Conservation (phyloP, 2,888 invertebrate species). For the Glyphotaelius pellucidus region DNA sequence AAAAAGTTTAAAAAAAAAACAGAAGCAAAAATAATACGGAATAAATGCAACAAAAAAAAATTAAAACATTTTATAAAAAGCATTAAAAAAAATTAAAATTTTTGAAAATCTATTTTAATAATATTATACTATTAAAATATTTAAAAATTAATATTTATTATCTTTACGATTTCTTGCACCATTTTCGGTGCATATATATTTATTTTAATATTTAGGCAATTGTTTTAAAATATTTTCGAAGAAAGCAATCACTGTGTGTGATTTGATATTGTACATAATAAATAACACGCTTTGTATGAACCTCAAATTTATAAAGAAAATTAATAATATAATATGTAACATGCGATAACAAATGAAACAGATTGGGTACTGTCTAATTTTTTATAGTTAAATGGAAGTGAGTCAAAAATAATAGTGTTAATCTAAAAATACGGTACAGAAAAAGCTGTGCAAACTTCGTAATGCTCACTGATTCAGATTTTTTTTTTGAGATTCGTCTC, state of each 20-base stretch:
- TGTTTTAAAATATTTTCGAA: neutral
- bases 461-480: too few species aligned
- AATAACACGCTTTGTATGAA: neutral
- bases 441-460: too few species aligned
- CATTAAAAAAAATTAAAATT: neutral
- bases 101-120: neutral
- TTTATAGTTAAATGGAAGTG: too few species aligned
- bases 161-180: neutral
- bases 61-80: neutral
- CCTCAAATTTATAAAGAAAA: neutral
- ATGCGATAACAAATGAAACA: too few species aligned
- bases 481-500: too few species aligned
- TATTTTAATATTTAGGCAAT: neutral
- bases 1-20: neutral
- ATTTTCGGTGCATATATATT: neutral
- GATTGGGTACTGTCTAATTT: too few species aligned
- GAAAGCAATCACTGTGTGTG: neutral
- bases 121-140: neutral
- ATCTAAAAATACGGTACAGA: too few species aligned
- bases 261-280: neutral
- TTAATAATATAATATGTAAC: neutral
- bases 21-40: neutral
- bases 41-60: constrained; percentile 27
- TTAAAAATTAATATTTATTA: neutral
- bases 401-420: too few species aligned